Conservation (phyloP, 2,888 invertebrate genomes). For the Drosophila demipolita region DNA sequence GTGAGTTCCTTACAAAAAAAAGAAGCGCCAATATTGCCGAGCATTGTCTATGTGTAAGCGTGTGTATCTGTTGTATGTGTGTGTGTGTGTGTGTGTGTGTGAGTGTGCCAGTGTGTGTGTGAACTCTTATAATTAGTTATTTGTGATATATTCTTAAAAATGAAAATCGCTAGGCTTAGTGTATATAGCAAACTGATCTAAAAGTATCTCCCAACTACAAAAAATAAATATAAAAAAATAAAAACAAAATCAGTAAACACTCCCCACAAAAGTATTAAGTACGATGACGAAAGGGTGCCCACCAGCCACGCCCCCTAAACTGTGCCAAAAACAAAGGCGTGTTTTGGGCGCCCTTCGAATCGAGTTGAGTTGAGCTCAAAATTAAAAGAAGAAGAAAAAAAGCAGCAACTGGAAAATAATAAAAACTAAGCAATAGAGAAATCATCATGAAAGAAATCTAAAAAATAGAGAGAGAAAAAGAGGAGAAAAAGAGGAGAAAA, state of each 20-base stretch:
- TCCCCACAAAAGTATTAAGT: conserved; percentile 55
- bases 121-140: conserved; percentile 51
- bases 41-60: conserved; percentile 18
- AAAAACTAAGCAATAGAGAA: conserved; percentile 5
- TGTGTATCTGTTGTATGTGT: conserved; percentile 6
- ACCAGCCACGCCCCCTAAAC: conserved; percentile 44
- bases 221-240: not conserved
- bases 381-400: conserved; percentile 12
- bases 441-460: conserved; percentile 17
- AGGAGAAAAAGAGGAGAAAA: conserved; percentile 13
- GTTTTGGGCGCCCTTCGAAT: conserved; percentile 12
- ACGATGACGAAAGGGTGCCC: conserved; percentile 17
- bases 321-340: conserved; percentile 58
- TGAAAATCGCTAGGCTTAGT: conserved; percentile 56
- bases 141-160: conserved; percentile 78
- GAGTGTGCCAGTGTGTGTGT: conserved; percentile 17
- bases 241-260: conserved; percentile 4
- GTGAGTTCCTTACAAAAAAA: conserved; percentile 79
- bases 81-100: conserved; percentile 12
- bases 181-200: conserved; percentile 48
- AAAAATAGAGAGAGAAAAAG: conserved; percentile 7
- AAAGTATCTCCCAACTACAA: conserved; percentile 26
- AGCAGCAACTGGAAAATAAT: not conserved
- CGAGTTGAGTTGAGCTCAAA: conserved; percentile 76
- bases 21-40: conserved; percentile 45